Conservation (phyloP, 2,797 vertebrate genomes). For the Danio aesculapii region DNA sequence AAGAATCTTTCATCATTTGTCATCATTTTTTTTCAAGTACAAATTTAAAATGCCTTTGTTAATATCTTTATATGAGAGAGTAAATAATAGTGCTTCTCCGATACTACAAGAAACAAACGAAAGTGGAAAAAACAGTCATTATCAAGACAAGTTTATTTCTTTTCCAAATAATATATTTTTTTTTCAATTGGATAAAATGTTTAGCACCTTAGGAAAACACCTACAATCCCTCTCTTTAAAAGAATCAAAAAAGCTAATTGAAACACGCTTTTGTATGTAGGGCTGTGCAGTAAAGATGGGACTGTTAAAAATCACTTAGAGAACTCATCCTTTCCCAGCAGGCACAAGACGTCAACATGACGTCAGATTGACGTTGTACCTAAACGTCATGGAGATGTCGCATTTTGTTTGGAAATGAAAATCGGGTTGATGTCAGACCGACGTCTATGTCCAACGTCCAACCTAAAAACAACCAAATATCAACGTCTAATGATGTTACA, state of each 20-base stretch:
- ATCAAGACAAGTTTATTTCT: constrained; percentile 93
- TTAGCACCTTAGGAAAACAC: constrained; percentile 97
- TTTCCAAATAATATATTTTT: constrained; percentile 95
- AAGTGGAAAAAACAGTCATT: constrained; percentile 86
- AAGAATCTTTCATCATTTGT: constrained; percentile 89
- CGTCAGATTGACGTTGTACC: no score
- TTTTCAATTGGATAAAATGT: constrained; percentile 92
- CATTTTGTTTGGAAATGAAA: no score
- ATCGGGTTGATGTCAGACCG: no score
- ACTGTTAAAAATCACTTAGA: constrained; percentile 72
- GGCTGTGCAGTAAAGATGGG: constrained; percentile 87
- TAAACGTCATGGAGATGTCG: no score
- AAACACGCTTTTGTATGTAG: constrained; percentile 75
- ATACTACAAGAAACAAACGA: constrained; percentile 86
- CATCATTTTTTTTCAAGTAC: constrained; percentile 96
- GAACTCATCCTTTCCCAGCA: constrained; percentile 67
- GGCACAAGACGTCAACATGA: no score
- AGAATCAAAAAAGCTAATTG: constrained; percentile 70
- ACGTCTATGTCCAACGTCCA: no score
- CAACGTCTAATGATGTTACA: no score
- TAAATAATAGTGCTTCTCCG: constrained; percentile 92
- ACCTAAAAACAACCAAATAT: no score
- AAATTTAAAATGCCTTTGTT: constrained; percentile 99
- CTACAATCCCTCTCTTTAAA: constrained; percentile 85
- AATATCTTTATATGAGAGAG: constrained; percentile 95